Evolutionary conservation across 1,140 invertebrate genomes (phyloP), one percentile per base, ranked within the genome.

Genomic region (Bombus superbus): DNA sequence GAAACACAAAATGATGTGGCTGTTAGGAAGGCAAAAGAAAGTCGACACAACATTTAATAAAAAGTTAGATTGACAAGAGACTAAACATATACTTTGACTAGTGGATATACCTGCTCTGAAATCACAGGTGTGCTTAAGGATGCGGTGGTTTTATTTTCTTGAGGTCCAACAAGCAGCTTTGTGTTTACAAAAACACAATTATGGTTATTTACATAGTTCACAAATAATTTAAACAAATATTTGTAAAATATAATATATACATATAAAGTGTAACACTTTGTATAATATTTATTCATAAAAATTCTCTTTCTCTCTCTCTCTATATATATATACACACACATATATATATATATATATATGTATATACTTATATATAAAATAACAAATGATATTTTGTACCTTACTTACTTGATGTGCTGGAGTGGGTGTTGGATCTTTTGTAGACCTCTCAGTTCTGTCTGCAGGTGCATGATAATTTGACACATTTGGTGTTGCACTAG

Each of bases 71-170:
- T 57, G 57, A 44, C 59, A 68, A 88, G 59, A 83, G 59, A 81
- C 86, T 91, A 84, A 74, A 87, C 44, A 28, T 83, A 91, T 90
- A 87, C 68, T 89, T 89, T 89, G 78, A 88, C 83, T 81, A 81
- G 66, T 88, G 80, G 76, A 90, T 92, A 87, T 95, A 95, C 95
- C 95, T 96, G 95, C 81, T 96, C 95, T 53, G 95, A 92, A 91
- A 95, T 95, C 92, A 94, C 92, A 94, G 95, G 94, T 88, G 95
- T 94, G 90, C 94, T 95, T 92, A 95, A 93, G 90, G 94, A 93
- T 91, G 94, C 92, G 72, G 92, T 93, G 87, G 94, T 86, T 95
- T 95, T 95, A 93, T 92, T 95, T 92, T 95, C 94, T 93, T 95
- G 94, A 90, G 92, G 79, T 93, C 92, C 93, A 92, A 95, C 92